phyloP scores from a whole-genome alignment of 2,888 invertebrate genomes.

The Teleiodes luculella region DNA sequence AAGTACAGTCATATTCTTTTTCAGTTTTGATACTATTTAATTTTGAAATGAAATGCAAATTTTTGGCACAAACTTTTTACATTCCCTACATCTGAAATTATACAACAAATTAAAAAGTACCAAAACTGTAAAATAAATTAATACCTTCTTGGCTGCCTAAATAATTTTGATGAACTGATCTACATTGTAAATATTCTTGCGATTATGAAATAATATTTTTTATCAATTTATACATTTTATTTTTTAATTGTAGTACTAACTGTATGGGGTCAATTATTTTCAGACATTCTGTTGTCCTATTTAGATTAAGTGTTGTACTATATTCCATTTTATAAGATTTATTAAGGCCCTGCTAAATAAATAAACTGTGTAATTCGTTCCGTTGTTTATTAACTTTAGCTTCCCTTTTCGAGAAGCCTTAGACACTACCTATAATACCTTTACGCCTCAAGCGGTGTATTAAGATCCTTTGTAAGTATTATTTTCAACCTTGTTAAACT shows the following conservation, averaged over 20 bases:
- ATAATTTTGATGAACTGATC: conserved; percentile 24
- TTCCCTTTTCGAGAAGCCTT: background rate
- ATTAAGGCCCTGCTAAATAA: conserved; percentile 57
- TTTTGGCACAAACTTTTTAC: conserved; percentile 6
- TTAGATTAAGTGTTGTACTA: conserved; percentile 63
- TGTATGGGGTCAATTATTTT: conserved; percentile 59
- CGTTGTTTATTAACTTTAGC: conserved; percentile 30
- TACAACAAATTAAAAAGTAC: no score
- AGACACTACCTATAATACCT: background rate
- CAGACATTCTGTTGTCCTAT: conserved; percentile 56
- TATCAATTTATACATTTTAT: conserved; percentile 48
- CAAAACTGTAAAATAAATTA: no score
- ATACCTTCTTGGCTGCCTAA: background rate
- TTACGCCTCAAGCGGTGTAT: background rate
- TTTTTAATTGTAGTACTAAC: conserved; percentile 48
- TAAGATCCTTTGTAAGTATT: background rate
- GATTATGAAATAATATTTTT: conserved; percentile 49
- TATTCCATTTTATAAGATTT: conserved; percentile 67
- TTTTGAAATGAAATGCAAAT: no score
- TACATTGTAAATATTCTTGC: conserved; percentile 55
- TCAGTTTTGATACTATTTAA: no score
- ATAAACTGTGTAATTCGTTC: conserved; percentile 63
- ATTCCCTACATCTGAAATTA: no score
- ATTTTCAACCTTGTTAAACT: background rate
- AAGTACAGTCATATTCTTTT: no score